Evolutionary conservation across 2,888 invertebrate genomes (phyloP), one percentile per base, ranked within the genome.

Genomic region (Ormia ochracea): DNA sequence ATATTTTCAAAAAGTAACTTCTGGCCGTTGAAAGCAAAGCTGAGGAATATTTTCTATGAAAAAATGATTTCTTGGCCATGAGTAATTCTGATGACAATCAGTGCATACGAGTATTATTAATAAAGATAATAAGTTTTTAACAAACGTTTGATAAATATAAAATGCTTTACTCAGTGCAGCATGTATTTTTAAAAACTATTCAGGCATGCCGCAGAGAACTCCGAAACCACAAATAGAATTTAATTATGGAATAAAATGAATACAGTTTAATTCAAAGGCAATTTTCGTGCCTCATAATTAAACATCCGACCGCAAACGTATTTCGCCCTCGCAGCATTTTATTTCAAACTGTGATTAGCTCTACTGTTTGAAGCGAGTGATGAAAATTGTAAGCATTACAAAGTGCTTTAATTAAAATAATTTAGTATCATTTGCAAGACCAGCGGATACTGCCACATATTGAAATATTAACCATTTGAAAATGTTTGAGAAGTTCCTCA

Each of bases 401-500:
- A 43, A 59, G 7, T 43, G 6, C 4, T 28, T 31, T 31, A 10
- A 33, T n/a, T 14, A 14, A 31, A 36, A 50, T 5, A 10, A 38
- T 58, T 58, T 23, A 69, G 58, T 58, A 36, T 3, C 69, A 19
- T 0, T 69, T 26, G 19, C 3, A 1, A 48, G 5, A n/a, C 28
- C 19, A 36, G n/a, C 1, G 19, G 1, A 12, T 14, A 43, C 3
- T 14, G 43, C 7, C 17, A n/a, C 33, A 31, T 4, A 0, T 43
- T 31, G 6, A 50, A 31, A 26, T 9, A 1, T 54, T 31, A 52
- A 19, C 5, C 1, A 31, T 17, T 31, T 52, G 3, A 74, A 76
- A 77, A 86, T 86, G 86, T 84, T 77, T 79, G 82, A 50, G 56
- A 83, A 84, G 70, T 17, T 81, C 4, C 74, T 81, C 54, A 68